A percentile compares a stretch with the other conserved stretches of the same genome.
Conservation (phyloP, 2,797 vertebrate species). For the Acanthornis magna region DNA sequence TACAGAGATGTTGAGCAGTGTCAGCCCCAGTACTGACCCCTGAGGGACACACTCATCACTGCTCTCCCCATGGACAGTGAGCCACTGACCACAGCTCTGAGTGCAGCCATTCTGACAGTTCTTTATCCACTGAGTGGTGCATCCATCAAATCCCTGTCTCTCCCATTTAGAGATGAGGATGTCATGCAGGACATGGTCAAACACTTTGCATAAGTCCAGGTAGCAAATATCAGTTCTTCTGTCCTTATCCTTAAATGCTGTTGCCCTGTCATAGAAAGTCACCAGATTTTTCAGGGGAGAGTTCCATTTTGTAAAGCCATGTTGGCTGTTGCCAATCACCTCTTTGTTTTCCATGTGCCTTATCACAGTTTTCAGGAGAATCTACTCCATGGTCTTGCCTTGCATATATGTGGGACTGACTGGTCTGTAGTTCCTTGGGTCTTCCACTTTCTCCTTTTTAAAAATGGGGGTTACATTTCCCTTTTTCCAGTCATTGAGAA, state of each 20-base stretch:
- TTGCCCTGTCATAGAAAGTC: neutral
- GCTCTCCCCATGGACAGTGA: neutral
- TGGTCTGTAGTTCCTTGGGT: neutral
- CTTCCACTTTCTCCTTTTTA: neutral
- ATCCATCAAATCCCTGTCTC: neutral
- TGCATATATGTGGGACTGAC: neutral
- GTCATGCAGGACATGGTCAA: neutral
- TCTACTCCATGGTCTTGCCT: neutral
- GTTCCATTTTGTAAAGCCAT: neutral
- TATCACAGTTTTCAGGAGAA: neutral
- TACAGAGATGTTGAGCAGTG: neutral
- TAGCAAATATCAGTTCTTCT: neutral
- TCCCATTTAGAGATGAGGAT: neutral
- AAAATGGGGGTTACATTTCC: neutral
- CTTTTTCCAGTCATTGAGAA: neutral
- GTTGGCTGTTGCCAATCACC: neutral
- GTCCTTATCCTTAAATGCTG: neutral
- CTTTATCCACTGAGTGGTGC: neutral
- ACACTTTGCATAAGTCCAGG: neutral
- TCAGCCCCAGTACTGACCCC: rapidly evolving
- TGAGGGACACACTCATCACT: neutral
- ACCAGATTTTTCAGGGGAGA: neutral
- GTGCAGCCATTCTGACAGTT: neutral
- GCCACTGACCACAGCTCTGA: neutral
- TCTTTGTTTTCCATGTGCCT: neutral